A percentile compares a stretch with the other conserved stretches of the same genome.
phyloP scores from a whole-genome alignment of 1,140 invertebrate species.

The Caenorhabditis brenneri region DNA sequence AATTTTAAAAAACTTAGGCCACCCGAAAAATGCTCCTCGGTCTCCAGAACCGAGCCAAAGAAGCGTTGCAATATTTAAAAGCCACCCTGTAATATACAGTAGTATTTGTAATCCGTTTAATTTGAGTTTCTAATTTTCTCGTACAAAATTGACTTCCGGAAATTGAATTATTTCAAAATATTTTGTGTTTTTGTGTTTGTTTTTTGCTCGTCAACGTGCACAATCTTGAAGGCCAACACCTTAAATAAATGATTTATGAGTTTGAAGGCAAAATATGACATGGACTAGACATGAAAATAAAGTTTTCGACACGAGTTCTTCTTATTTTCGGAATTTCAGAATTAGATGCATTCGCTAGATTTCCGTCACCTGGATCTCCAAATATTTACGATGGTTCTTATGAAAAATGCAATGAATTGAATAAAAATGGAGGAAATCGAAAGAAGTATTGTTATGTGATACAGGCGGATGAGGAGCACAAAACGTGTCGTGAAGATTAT shows the following conservation, averaged over 20 bases:
- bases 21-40: too few relatives aligned
- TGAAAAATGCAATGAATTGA: conserved; percentile 19
- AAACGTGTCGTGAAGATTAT: background rate
- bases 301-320: background rate
- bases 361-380: background rate
- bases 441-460: conserved; percentile 30
- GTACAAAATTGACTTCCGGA: background rate
- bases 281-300: background rate
- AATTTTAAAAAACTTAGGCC: too few relatives aligned
- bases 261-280: background rate
- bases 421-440: background rate
- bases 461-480: background rate
- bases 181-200: background rate
- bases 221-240: background rate
- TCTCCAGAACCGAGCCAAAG: too few relatives aligned
- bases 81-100: too few relatives aligned
- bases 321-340: background rate
- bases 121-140: background rate
- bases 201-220: background rate
- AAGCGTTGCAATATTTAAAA: too few relatives aligned
- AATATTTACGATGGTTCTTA: conserved; percentile 23
- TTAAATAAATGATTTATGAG: conserved; percentile 2
- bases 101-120: too few relatives aligned
- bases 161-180: background rate
- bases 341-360: conserved; percentile 12